Conservation (phyloP, 2,888 invertebrate species). For the Erebia ligea region DNA sequence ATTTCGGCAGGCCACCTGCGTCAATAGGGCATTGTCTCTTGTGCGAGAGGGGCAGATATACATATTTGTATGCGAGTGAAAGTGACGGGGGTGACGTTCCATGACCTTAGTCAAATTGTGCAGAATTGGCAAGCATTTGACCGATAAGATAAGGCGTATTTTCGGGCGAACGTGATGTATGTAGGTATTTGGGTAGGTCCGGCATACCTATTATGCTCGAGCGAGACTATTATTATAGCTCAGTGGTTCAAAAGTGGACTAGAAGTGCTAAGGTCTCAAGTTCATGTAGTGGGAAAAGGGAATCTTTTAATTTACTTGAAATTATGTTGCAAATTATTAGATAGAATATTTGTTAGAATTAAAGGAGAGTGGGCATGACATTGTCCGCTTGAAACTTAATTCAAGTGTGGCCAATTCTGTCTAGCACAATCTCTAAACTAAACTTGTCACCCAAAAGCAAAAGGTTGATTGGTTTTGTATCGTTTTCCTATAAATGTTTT, state of each 20-base stretch:
- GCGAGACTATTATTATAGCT: not conserved
- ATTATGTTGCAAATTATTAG: too few species aligned
- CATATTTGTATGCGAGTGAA: conserved; percentile 33
- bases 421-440: too few species aligned
- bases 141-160: conserved; percentile 56
- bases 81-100: conserved; percentile 51
- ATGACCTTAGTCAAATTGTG: conserved; percentile 70
- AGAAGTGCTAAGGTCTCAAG: too few species aligned
- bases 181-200: not conserved
- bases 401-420: too few species aligned
- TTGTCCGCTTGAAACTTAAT: too few species aligned
- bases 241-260: not conserved
- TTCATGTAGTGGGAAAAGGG: too few species aligned
- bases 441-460: too few species aligned
- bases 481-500: too few species aligned
- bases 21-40: conserved; percentile 45
- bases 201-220: not conserved
- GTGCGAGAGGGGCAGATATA: conserved; percentile 31
- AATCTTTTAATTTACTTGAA: too few species aligned
- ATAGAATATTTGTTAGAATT: too few species aligned
- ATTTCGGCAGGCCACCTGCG: conserved; percentile 44
- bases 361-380: too few species aligned
- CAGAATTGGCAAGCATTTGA: conserved; percentile 66
- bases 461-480: too few species aligned
- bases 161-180: conserved; percentile 31